These are phyloP conservation scores for Cordilura impudica DNA, from an alignment of 2,888 invertebrate species.

Conservation along the genomic window DNA sequence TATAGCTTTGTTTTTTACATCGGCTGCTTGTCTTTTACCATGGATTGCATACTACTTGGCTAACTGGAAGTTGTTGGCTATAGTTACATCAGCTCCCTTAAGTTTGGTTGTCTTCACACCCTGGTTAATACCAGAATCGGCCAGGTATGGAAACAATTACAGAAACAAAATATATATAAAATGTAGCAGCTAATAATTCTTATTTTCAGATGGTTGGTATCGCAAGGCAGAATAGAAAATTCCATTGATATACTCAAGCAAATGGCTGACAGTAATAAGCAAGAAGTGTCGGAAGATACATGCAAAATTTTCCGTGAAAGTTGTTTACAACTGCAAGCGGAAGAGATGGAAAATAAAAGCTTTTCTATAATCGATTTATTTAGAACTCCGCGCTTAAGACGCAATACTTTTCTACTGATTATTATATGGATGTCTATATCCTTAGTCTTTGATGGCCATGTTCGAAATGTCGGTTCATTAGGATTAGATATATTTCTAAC, in stretches of 20 bases:
- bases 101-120: constrained; percentile 84
- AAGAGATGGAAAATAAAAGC: constrained; percentile 83
- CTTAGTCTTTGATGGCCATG: constrained; percentile 91
- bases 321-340: constrained; percentile 83
- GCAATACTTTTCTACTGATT: constrained; percentile 86
- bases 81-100: constrained; percentile 86
- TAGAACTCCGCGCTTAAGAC: constrained; percentile 84
- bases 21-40: constrained; percentile 87
- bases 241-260: constrained; percentile 86
- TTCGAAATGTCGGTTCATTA: constrained; percentile 89
- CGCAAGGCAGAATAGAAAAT: constrained; percentile 88
- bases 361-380: constrained; percentile 89
- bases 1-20: constrained; percentile 90
- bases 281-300: constrained; percentile 84
- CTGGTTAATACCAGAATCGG: constrained; percentile 90
- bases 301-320: constrained; percentile 83
- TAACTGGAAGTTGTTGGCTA: constrained; percentile 86
- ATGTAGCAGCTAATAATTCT: constrained; percentile 71
- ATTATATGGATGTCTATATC: constrained; percentile 92
- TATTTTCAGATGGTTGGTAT: constrained; percentile 86
- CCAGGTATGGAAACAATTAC: constrained; percentile 80
- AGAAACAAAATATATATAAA: constrained; percentile 83
- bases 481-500: constrained; percentile 88
- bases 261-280: constrained; percentile 87
- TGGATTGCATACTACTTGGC: constrained; percentile 88